Evolutionary conservation across 2,797 vertebrate genomes (phyloP).

Genomic region (Rhynchotus rufescens): DNA sequence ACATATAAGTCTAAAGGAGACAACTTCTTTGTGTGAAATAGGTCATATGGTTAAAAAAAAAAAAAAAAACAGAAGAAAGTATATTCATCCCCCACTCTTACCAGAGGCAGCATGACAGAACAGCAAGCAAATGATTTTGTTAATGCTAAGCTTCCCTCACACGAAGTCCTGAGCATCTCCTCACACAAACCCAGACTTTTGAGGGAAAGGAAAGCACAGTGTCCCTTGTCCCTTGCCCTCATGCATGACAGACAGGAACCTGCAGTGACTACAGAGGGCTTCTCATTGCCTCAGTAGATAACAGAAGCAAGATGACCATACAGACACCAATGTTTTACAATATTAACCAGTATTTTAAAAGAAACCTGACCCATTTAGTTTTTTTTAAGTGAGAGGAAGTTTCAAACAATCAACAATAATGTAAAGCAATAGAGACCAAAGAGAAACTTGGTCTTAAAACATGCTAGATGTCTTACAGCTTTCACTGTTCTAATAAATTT

Average conservation of each 20-base stretch:
- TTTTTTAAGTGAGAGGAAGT: background rate
- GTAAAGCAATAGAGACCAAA: background rate
- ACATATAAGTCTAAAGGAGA: background rate
- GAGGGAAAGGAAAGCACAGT: background rate
- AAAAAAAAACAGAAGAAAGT: background rate
- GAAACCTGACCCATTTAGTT: background rate
- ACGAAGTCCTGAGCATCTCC: background rate
- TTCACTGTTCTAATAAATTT: background rate
- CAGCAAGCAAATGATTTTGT: background rate
- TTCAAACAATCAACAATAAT: background rate
- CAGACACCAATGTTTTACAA: accelerated
- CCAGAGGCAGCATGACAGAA: background rate
- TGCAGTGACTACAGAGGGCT: background rate
- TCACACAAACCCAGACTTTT: background rate
- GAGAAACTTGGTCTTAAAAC: background rate
- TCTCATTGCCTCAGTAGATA: background rate
- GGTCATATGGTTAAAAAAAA: background rate
- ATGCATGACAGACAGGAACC: background rate
- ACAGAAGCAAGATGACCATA: background rate
- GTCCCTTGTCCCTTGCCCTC: background rate
- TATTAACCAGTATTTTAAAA: background rate
- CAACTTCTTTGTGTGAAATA: accelerated
- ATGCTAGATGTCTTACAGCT: background rate
- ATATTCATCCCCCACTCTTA: background rate
- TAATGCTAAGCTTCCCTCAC: background rate